Evolutionary conservation across 2,888 invertebrate species (phyloP).

Genomic region (Chymomyza procnemis): DNA sequence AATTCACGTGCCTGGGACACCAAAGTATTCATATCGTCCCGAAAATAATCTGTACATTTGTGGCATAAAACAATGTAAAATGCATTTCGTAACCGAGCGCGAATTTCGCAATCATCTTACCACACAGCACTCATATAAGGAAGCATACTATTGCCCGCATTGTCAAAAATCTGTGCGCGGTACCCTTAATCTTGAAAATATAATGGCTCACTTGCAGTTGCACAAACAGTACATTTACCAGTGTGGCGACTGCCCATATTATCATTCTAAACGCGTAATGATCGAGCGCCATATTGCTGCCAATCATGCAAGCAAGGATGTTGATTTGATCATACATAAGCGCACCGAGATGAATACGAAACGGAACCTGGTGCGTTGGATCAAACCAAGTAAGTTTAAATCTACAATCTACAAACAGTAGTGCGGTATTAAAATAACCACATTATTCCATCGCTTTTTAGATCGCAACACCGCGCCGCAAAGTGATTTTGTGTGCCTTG

Average conservation of each 20-base stretch:
- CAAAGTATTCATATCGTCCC: too few relatives aligned
- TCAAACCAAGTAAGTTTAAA: conserved; percentile 36
- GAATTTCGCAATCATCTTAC: too few relatives aligned
- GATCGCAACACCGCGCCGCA: neutral
- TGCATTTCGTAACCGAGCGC: too few relatives aligned
- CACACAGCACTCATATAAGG: too few relatives aligned
- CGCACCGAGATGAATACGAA: conserved; percentile 27
- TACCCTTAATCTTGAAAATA: conserved; percentile 39
- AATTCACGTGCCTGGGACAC: too few relatives aligned
- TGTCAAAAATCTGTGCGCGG: neutral
- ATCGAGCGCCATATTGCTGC: conserved; percentile 85
- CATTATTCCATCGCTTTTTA: neutral
- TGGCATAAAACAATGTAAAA: too few relatives aligned
- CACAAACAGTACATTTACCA: conserved; percentile 87
- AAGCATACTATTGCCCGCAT: too few relatives aligned
- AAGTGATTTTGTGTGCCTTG: conserved; percentile 36
- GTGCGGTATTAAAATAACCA: neutral
- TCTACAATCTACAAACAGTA: neutral
- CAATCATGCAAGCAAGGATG: conserved; percentile 76
- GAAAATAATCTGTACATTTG: too few relatives aligned
- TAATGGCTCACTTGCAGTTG: conserved; percentile 86
- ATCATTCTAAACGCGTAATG: conserved; percentile 82
- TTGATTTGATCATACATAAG: conserved; percentile 55
- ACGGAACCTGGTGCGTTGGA: conserved; percentile 32
- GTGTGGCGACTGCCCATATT: conserved; percentile 84